Percentiles rank a stretch among this genome's conserved stretches.
phyloP scores from a whole-genome alignment of 2,888 invertebrate genomes.

The Ormyrus thymus region DNA sequence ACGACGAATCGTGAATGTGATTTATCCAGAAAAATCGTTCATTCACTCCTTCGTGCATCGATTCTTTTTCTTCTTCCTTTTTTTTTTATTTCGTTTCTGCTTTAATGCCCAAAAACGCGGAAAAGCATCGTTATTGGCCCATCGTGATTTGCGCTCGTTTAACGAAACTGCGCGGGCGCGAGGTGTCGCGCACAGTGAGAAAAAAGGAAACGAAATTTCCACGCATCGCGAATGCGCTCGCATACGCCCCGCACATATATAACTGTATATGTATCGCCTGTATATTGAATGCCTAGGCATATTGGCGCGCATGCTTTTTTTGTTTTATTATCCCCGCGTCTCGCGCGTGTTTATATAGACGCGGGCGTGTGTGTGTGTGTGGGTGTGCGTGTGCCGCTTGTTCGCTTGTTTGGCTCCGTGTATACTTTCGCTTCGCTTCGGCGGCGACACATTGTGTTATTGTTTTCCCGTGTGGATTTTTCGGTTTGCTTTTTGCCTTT shows the following conservation, averaged over 20 bases:
- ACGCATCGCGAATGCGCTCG: not conserved
- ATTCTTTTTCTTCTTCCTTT: constrained; percentile 1
- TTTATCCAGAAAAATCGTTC: constrained; percentile 13
- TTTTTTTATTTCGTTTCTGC: not conserved
- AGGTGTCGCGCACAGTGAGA: not conserved
- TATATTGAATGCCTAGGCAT: constrained; percentile 1
- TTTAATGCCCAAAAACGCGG: constrained; percentile 50
- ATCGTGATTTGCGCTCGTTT: constrained; percentile 8
- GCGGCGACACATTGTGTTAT: not conserved
- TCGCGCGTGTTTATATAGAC: not conserved
- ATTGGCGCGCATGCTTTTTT: too few species aligned
- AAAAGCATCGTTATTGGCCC: constrained; percentile 43
- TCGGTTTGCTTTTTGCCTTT: not conserved
- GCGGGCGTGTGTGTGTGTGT: constrained; percentile 31
- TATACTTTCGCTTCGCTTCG: constrained; percentile 6
- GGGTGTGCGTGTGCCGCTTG: not conserved
- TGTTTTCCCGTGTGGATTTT: constrained; percentile 1
- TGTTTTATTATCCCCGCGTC: too few species aligned
- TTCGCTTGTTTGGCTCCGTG: constrained; percentile 6
- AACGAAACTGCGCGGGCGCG: constrained; percentile 6
- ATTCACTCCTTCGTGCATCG: not conserved
- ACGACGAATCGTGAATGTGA: constrained; percentile 34
- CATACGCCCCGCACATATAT: constrained; percentile 3
- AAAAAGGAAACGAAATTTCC: not conserved
- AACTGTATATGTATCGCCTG: constrained; percentile 14